Base-by-base conservation (phyloP, 2,888 invertebrate genomes). In the Drosophila fungiperda region DNA sequence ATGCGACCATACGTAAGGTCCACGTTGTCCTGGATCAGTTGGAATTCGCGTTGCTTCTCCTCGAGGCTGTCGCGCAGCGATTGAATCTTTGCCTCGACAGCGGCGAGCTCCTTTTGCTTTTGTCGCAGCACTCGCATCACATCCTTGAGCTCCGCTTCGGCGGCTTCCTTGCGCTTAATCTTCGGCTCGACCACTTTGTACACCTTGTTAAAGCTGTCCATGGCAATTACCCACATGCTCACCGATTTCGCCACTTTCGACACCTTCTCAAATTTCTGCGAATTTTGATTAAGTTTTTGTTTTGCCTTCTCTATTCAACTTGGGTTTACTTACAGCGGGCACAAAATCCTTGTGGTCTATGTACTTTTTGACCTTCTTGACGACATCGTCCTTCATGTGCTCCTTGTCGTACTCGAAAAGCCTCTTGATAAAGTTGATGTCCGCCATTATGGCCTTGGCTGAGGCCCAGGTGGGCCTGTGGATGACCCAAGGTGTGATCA, bases 181-280 rank as follows among this genome's bases (percentile, higher is more conserved):
- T 98, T 98, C 0, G 98, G 98, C 90, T 98, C 97, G 2, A 98
- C 98, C 9, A 97, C 95, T 91, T 95, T 95, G 92, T 96, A 97
- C 0, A 98, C 96, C 93, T 96, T 97, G 0, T 98, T 96, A 91
- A 98, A 98, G 91, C 96, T 96, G 86, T 98, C 97, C 78, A 98
- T 96, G 0, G 98, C 98, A 90, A 96, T 95, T 9, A 98, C 98
- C 98, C 98, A 98, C 92, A 98, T 95, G 82, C 98, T 98, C 94
- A 98, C 96, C 11, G 98, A 98, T 82, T 96, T 96, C 90, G 98
- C 98, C 1, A 98, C 98, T 95, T 97, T 95, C 5, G 96, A 97
- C 8, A 96, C 97, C 91, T 96, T 97, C 35, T 96, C 97, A 1
- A 98, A 97, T 80, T 95, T 95, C 81, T 95, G 33, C 7, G 7